Percentiles rank a stretch among this genome's conserved stretches.
Conservation (phyloP, 2,113 vertebrate genomes). For the Malurus melanocephalus region DNA sequence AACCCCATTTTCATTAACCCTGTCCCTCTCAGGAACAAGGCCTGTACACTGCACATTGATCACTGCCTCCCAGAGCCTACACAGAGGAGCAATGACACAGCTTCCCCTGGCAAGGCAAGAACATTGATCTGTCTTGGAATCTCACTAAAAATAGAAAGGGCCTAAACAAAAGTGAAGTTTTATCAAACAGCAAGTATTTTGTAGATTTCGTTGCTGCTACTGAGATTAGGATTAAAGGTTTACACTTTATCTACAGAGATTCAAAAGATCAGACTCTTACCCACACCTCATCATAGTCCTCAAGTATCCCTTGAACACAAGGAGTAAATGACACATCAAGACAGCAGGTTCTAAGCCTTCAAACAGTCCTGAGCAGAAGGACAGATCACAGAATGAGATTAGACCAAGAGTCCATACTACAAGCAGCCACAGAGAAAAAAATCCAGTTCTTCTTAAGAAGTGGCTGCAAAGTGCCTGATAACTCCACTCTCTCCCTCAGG, state of each 20-base stretch:
- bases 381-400: neutral
- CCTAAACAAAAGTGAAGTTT: neutral
- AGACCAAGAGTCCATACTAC: neutral
- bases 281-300: neutral
- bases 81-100: neutral
- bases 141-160: neutral
- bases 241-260: neutral
- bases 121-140: neutral
- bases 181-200: neutral
- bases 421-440: conserved; percentile 10
- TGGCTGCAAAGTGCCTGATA: neutral
- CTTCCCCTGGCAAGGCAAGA: neutral
- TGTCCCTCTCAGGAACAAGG: neutral
- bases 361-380: conserved; percentile 1
- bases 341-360: neutral
- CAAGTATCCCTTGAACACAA: neutral
- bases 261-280: neutral
- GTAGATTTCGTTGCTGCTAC: neutral
- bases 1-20: neutral
- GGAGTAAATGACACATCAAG: neutral
- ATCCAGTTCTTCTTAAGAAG: neutral
- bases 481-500: neutral
- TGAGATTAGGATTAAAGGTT: neutral
- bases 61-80: neutral
- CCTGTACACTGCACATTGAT: neutral